Base-by-base conservation (phyloP, 1,140 invertebrate species). In the Mactra quadrangularis region DNA sequence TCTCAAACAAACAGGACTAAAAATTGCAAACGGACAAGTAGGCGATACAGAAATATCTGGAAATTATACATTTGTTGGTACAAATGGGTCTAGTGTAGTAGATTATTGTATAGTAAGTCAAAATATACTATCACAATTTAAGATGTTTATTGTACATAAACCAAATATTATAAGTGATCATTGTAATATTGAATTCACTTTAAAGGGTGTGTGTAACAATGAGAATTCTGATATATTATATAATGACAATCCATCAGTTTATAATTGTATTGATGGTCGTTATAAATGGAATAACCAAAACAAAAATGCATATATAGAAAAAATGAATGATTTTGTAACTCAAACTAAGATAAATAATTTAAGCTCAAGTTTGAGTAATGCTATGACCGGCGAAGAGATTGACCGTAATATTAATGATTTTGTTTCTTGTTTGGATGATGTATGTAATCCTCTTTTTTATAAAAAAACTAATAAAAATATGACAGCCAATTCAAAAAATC, bases 11-110 rank as follows among this genome's bases (percentile, higher is more conserved):
- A 50, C 11, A 13, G 47, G 47, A 50, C 47, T 50, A 50, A 50
- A n/a, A 50, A n/a, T 50, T 50, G 47, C 47, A 50, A 50, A 50
- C n/a, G 47, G 47, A 13, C 47, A n/a, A 50, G 47, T 50, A 50
- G 11, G 47, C 47, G 47, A 50, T 50, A n/a, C 11, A 11, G n/a
- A 50, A 50, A n/a, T n/a, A n/a, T n/a, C n/a, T n/a, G 47, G 47
- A 11, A 13, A 11, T 50, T 50, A n/a, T 50, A 50, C 47, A 50
- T 50, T 13, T 50, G n/a, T 50, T 50, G 47, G 47, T 50, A 11
- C 11, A 11, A 50, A 50, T n/a, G 47, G 47, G 11, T 50, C 47
- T 13, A 50, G 47, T 50, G 11, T 50, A n/a, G 47, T 50, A 13
- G 47, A 50, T n/a, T 50, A 50, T 50, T 50, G 47, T 50, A 50